These are phyloP conservation scores for Protomyctophum bolini DNA, from an alignment of 2,113 vertebrate species.

Conservation along the genomic window DNA sequence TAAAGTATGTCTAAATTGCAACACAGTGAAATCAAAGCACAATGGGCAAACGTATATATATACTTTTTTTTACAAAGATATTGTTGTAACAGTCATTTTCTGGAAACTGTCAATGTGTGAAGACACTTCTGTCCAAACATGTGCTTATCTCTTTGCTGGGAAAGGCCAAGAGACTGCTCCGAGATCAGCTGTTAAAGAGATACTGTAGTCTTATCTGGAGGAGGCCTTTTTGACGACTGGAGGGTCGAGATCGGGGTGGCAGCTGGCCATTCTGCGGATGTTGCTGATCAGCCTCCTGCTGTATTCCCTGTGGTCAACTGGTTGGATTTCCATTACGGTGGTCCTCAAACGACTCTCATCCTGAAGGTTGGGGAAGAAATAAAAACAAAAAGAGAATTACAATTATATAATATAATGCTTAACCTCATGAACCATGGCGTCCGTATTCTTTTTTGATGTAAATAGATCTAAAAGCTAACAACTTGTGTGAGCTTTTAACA, in stretches of 20 bases:
- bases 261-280: constrained; percentile 81
- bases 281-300: constrained; percentile 82
- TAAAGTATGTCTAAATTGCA: neutral
- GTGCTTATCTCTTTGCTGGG: constrained; percentile 29
- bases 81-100: neutral
- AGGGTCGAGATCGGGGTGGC: neutral
- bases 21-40: neutral
- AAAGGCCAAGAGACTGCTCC: constrained; percentile 15
- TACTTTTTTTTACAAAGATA: no score
- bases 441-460: no score
- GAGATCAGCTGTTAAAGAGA: constrained; percentile 7
- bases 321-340: constrained; percentile 85
- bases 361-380: constrained; percentile 67
- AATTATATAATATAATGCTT: no score
- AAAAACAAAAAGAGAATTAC: neutral
- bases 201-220: neutral
- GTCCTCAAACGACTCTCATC: constrained; percentile 91
- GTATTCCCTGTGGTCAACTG: constrained; percentile 87
- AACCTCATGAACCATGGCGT: no score
- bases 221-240: constrained; percentile 10
- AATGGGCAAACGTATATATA: neutral
- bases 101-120: neutral
- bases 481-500: no score
- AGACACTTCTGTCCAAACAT: constrained; percentile 22
- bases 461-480: no score